Conservation (phyloP, 2,113 vertebrate genomes). For the Sphyrna mokarran region DNA sequence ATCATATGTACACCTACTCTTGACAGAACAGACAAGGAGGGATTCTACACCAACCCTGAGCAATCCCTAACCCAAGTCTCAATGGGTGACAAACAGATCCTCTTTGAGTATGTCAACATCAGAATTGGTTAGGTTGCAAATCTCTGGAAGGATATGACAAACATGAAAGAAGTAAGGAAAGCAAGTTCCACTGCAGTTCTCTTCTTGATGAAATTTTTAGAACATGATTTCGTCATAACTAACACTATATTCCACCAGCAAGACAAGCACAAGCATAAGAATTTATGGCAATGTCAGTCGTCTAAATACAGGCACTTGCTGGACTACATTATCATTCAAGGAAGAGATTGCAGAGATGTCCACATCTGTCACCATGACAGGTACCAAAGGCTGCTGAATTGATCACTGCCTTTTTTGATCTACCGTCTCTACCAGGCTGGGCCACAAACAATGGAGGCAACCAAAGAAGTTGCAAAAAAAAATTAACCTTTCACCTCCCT, state of each 20-base stretch:
- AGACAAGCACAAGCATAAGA: neutral
- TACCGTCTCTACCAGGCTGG: neutral
- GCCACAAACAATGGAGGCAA: neutral
- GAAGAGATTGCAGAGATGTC: neutral
- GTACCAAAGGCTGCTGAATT: neutral
- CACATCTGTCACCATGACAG: neutral
- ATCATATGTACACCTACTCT: neutral
- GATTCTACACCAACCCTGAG: neutral
- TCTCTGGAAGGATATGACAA: neutral
- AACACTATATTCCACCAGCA: neutral
- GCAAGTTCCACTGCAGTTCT: neutral
- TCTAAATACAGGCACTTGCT: neutral
- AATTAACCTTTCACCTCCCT: neutral
- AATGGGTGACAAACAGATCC: neutral
- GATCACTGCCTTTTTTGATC: neutral
- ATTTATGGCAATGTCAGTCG: neutral
- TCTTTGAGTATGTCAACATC: neutral
- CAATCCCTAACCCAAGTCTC: neutral
- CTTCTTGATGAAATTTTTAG: neutral
- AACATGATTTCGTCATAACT: neutral
- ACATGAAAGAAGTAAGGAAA: neutral
- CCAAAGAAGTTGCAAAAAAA: neutral
- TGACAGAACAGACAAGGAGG: neutral
- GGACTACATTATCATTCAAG: neutral
- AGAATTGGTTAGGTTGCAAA: neutral